Evolutionary conservation across 2,797 vertebrate species (phyloP).

Genomic region (Menidia menidia): DNA sequence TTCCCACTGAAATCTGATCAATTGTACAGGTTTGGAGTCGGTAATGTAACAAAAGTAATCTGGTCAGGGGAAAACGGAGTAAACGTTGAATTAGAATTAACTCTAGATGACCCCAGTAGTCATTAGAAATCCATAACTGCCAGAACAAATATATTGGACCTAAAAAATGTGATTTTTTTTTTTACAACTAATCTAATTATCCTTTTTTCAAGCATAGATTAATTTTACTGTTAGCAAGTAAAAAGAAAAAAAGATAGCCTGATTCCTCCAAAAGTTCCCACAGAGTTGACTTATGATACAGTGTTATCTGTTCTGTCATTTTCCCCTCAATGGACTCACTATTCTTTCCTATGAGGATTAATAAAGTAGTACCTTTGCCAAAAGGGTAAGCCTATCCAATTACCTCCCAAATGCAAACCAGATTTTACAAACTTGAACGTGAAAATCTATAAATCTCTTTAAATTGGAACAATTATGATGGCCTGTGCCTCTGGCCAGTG

Average conservation of each 20-base stretch:
- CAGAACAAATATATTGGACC: neutral
- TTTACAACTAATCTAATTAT: no score
- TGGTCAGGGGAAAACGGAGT: neutral
- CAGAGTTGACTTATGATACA: slow-evolving; percentile 28
- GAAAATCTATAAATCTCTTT: slow-evolving; percentile 71
- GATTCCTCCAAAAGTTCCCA: slow-evolving; percentile 23
- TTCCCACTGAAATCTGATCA: slow-evolving; percentile 9
- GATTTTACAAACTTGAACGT: slow-evolving; percentile 68
- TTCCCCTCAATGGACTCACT: slow-evolving; percentile 29
- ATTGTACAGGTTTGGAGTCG: neutral
- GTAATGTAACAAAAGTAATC: no score
- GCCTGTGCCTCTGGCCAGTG: slow-evolving; percentile 29
- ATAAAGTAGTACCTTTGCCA: slow-evolving; percentile 46
- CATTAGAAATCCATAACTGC: neutral
- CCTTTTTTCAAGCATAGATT: no score
- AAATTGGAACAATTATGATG: slow-evolving; percentile 64
- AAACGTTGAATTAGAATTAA: neutral
- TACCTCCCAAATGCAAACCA: slow-evolving; percentile 64
- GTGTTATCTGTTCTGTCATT: slow-evolving; percentile 28
- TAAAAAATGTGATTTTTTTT: no score
- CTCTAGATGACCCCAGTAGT: neutral
- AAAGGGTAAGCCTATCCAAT: slow-evolving; percentile 57
- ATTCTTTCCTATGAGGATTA: slow-evolving; percentile 48
- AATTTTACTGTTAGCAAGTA: no score
- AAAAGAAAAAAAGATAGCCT: neutral